A percentile compares a stretch with the other conserved stretches of the same genome.
Conservation (phyloP, 2,888 invertebrate genomes). For the Malachius bipustulatus region DNA sequence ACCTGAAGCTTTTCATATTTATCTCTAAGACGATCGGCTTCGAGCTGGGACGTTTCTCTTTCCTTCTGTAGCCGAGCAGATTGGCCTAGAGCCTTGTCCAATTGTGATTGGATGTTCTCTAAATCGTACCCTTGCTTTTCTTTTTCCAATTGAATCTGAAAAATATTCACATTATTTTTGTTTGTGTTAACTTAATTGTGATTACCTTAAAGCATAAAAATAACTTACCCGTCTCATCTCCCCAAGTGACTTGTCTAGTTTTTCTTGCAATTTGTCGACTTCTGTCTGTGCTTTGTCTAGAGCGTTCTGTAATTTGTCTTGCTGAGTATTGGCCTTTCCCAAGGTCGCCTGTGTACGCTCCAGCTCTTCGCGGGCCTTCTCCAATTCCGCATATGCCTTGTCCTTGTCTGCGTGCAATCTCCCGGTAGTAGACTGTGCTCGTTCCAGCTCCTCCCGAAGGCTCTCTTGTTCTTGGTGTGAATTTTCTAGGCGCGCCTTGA, state of each 20-base stretch:
- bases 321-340: constrained; percentile 82
- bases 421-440: constrained; percentile 70
- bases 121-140: constrained; percentile 86
- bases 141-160: constrained; percentile 73
- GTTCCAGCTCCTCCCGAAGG: constrained; percentile 83
- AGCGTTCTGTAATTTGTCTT: constrained; percentile 80
- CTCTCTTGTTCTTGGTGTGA: constrained; percentile 91
- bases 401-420: constrained; percentile 82
- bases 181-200: too few relatives aligned
- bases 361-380: constrained; percentile 77
- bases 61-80: constrained; percentile 82
- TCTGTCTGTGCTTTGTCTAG: constrained; percentile 85
- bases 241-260: constrained; percentile 67
- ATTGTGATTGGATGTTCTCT: constrained; percentile 79
- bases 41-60: constrained; percentile 70
- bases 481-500: constrained; percentile 88
- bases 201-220: too few relatives aligned
- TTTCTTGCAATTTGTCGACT: constrained; percentile 80
- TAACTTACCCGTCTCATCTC: constrained; percentile 68
- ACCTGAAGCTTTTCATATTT: constrained; percentile 86
- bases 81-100: constrained; percentile 82
- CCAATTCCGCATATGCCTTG: constrained; percentile 63
- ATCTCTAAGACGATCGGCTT: constrained; percentile 75
- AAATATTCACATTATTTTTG: too few relatives aligned
- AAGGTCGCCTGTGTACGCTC: constrained; percentile 81